A percentile compares a stretch with the other conserved stretches of the same genome.
Evolutionary conservation across 2,797 vertebrate species (phyloP).

Genomic region (Cichlasoma orientale): DNA sequence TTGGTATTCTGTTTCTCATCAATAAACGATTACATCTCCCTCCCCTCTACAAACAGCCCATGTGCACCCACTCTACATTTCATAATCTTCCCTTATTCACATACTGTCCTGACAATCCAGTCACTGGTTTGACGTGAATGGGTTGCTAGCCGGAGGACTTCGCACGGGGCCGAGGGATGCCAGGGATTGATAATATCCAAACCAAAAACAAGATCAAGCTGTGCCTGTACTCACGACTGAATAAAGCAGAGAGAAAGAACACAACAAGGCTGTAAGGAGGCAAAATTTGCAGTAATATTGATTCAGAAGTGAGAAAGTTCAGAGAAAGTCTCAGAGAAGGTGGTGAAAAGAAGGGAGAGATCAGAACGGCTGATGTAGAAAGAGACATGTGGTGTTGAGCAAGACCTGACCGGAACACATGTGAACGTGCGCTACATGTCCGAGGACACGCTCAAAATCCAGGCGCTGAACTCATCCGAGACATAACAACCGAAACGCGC

Average conservation of each 20-base stretch:
- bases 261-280: neutral
- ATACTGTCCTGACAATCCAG: neutral
- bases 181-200: conserved; percentile 43
- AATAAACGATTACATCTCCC: conserved; percentile 38
- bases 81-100: conserved; percentile 12
- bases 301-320: neutral
- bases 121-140: conserved; percentile 37
- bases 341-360: neutral
- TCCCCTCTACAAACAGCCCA: conserved; percentile 22
- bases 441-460: conserved; percentile 20
- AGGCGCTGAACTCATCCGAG: conserved; percentile 1
- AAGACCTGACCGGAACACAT: neutral
- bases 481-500: conserved; percentile 37
- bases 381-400: conserved; percentile 16
- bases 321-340: neutral
- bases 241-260: neutral
- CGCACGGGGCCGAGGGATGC: conserved; percentile 2
- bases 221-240: conserved; percentile 13
- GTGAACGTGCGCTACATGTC: neutral
- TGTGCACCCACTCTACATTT: conserved; percentile 21
- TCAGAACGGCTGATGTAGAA: neutral
- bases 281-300: neutral
- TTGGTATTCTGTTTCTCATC: conserved; percentile 43
- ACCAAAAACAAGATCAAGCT: conserved; percentile 45
- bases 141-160: conserved; percentile 4